Evolutionary conservation across 1,140 invertebrate species (phyloP).

Genomic region (Ceratosolen solmsi): DNA sequence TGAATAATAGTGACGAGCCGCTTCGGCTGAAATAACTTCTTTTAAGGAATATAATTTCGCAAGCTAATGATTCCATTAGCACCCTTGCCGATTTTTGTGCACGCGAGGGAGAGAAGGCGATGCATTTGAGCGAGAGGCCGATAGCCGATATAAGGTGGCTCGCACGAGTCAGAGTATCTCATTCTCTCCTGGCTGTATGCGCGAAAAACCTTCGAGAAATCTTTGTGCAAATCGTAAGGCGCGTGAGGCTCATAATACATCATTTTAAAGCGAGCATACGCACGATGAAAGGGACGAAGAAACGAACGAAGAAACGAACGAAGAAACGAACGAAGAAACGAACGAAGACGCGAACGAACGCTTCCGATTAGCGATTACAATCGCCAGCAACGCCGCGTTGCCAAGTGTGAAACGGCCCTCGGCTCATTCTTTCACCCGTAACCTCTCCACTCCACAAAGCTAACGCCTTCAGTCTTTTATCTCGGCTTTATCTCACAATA

Average conservation of each 20-base stretch:
- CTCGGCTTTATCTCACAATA: slow-evolving; percentile 14
- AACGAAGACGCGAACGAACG: background rate
- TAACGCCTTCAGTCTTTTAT: background rate
- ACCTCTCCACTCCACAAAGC: background rate
- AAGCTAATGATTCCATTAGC: background rate
- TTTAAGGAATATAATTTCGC: background rate
- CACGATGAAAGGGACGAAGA: background rate
- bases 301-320: background rate
- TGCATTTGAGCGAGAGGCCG: background rate
- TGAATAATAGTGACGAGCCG: background rate
- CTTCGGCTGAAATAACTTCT: background rate
- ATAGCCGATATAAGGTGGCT: background rate
- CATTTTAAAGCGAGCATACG: background rate
- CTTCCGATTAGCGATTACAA: slow-evolving; percentile 39
- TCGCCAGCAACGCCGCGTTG: background rate
- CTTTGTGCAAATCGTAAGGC: background rate
- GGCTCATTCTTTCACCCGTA: background rate
- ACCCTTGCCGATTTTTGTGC: background rate
- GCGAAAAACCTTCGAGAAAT: slow-evolving; percentile 10
- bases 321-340: background rate
- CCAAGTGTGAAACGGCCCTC: background rate
- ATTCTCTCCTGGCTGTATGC: background rate
- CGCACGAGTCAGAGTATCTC: background rate
- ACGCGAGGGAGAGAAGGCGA: background rate
- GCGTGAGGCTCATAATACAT: slow-evolving; percentile 20